Conservation (phyloP, 2,888 invertebrate genomes). For the Drosophila pegasa region DNA sequence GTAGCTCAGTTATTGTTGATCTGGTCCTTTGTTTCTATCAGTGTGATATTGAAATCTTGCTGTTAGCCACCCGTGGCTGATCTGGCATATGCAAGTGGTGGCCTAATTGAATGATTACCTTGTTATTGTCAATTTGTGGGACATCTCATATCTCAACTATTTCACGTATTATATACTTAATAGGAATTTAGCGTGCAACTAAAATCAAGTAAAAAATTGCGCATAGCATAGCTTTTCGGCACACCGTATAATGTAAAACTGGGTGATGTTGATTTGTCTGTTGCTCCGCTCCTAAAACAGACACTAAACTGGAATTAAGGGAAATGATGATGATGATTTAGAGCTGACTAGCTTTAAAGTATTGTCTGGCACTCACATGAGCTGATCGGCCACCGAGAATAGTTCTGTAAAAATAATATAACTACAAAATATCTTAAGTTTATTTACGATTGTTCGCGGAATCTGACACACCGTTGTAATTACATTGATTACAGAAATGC, state of each 20-base stretch:
- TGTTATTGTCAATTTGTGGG: constrained; percentile 74
- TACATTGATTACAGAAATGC: background rate
- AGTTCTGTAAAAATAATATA: background rate
- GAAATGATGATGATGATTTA: constrained; percentile 73
- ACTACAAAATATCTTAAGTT: background rate
- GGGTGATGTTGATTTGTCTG: constrained; percentile 67
- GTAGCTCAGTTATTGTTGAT: background rate
- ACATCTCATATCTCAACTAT: constrained; percentile 60
- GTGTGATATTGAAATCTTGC: constrained; percentile 58
- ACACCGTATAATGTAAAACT: constrained; percentile 31
- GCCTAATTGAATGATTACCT: constrained; percentile 79
- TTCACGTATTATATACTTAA: constrained; percentile 70
- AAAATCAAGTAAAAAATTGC: constrained; percentile 63
- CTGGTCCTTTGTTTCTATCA: constrained; percentile 31
- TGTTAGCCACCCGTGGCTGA: constrained; percentile 48
- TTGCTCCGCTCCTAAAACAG: constrained; percentile 33
- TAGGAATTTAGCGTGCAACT: constrained; percentile 46
- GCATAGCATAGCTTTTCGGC: constrained; percentile 52
- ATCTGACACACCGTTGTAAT: background rate
- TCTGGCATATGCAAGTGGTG: constrained; percentile 33
- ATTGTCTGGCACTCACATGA: background rate
- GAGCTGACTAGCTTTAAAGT: constrained; percentile 54
- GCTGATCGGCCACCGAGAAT: background rate
- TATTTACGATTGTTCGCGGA: too few species aligned
- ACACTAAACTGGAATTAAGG: constrained; percentile 45